Evolutionary conservation across 2,888 invertebrate genomes (phyloP).

Genomic region (Polydrusus tereticollis): DNA sequence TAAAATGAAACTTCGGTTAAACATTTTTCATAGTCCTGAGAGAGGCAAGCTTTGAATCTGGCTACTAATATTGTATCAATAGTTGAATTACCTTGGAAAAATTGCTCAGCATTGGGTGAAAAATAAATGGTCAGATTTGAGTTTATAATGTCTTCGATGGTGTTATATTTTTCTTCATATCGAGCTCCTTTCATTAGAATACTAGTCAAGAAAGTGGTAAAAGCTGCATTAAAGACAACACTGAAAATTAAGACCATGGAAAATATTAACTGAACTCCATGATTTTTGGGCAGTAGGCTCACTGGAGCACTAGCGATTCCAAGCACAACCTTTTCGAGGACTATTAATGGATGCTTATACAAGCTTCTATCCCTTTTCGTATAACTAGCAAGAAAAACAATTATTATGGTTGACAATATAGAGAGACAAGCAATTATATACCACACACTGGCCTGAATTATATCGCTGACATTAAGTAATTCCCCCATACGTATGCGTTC

Average conservation of each 20-base stretch:
- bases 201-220: constrained; percentile 57
- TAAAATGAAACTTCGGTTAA: constrained; percentile 52
- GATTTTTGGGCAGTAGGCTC: constrained; percentile 53
- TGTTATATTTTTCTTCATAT: constrained; percentile 56
- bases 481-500: constrained; percentile 51
- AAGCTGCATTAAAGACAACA: constrained; percentile 54
- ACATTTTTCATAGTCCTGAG: constrained; percentile 51
- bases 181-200: constrained; percentile 52
- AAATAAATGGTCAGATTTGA: constrained; percentile 55
- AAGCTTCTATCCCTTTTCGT: constrained; percentile 22
- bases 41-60: constrained; percentile 49
- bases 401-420: constrained; percentile 9
- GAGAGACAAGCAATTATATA: constrained; percentile 14
- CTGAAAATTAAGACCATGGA: constrained; percentile 54
- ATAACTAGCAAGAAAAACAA: constrained; percentile 24
- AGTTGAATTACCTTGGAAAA: constrained; percentile 49
- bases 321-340: constrained; percentile 51
- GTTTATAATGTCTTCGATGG: constrained; percentile 55
- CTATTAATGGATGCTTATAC: constrained; percentile 40
- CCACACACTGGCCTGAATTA: constrained; percentile 40
- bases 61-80: constrained; percentile 4
- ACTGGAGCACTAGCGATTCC: constrained; percentile 53
- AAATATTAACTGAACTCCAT: constrained; percentile 52
- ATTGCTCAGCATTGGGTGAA: constrained; percentile 50
- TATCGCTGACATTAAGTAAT: constrained; percentile 19